Evolutionary conservation across 2,113 vertebrate species (phyloP), one percentile per base, ranked within the genome.

Genomic region (Pangasianodon gigas): DNA sequence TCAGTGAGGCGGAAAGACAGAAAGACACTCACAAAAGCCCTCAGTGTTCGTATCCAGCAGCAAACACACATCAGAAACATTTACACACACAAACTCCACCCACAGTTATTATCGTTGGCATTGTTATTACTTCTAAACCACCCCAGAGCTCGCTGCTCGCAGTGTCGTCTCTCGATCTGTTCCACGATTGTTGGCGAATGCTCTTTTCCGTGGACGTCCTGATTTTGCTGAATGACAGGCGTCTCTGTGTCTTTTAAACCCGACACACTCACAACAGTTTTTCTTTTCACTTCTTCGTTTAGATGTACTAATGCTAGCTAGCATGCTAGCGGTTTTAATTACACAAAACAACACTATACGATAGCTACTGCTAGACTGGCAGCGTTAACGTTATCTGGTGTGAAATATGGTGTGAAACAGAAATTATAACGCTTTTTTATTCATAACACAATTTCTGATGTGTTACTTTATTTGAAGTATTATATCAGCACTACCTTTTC

Each of bases 1-100:
- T 88, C 80, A 88, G 79, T 21, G 71, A 32, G 54, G 85, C 89
- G 65, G 91, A 91, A 91, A 77, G 58, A 83, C 81, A 67, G 81
- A 79, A 77, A 84, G 88, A 85, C 46, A 21, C 41, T 60, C 51
- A 88, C 77, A 88, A 82, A 88, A 81, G 75, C 26, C 18, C 46
- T 67, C 87, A 81, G 87, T 81, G 87, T 75, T 88, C 58, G 6
- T n/a, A 51, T 56, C 52, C 75, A 82, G 65, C 82, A 90, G 48
- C 52, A 87, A 88, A 88, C 71, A 85, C 62, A 48, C 69, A 85
- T 67, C 41, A 26, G 89, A 77, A 80, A 56, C 60, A 58, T 46
- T 87, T 52, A 87, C 48, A 19, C 71, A 44, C n/a, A 87, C 90
- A 89, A 54, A 86, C 48, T 89, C 87, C 65, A 85, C 84, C 87